phyloP scores from a whole-genome alignment of 2,113 vertebrate genomes.

The Hippocampus abdominalis region DNA sequence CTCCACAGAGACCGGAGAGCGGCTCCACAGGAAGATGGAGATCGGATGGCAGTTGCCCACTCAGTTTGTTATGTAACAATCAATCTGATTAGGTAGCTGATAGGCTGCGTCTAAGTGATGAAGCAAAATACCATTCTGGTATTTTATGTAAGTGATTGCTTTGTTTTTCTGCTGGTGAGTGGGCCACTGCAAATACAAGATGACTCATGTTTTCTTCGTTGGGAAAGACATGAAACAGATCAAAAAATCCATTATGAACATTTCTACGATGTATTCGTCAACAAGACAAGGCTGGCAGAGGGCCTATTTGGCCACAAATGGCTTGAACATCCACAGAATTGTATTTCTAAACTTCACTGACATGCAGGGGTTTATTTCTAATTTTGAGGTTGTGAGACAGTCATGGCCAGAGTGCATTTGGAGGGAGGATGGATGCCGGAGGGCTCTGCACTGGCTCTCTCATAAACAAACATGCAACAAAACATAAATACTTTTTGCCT shows the following conservation, averaged over 20 bases:
- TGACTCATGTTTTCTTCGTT: constrained; percentile 6
- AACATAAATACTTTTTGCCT: constrained; percentile 47
- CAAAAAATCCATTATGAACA: not conserved
- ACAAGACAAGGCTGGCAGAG: not conserved
- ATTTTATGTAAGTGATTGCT: constrained; percentile 48
- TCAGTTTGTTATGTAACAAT: constrained; percentile 66
- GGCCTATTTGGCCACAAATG: not conserved
- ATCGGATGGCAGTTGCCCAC: constrained; percentile 54
- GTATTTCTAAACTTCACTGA: not conserved
- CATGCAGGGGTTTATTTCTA: not conserved
- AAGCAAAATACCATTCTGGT: constrained; percentile 24
- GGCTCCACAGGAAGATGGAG: constrained; percentile 54
- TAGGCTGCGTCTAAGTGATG: constrained; percentile 47
- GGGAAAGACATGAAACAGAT: not conserved
- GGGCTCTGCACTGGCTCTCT: constrained; percentile 15
- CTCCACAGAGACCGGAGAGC: constrained; percentile 41
- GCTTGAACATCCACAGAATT: not conserved
- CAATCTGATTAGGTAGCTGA: constrained; percentile 64
- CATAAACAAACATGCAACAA: constrained; percentile 52
- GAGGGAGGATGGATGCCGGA: constrained; percentile 42
- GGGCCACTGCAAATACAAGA: constrained; percentile 5
- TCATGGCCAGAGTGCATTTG: constrained; percentile 35
- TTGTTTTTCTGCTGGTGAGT: constrained; percentile 5
- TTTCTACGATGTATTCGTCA: not conserved
- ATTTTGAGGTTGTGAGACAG: not conserved